Percentiles rank a stretch among this genome's conserved stretches.
These are phyloP conservation scores for Oligia fasciuncula DNA, from an alignment of 2,888 invertebrate species.

Conservation along the genomic window DNA sequence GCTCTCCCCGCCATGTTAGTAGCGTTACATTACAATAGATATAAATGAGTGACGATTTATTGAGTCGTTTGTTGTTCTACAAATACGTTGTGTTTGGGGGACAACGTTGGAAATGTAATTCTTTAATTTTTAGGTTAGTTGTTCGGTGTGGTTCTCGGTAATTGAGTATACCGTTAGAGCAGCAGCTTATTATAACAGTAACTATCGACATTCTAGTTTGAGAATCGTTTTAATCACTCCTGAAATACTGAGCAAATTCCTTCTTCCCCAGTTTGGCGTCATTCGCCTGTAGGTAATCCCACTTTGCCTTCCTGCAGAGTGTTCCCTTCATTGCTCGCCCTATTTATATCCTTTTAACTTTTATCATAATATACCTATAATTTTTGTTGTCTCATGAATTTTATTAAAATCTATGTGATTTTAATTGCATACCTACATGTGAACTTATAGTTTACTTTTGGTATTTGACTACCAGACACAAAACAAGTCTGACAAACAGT, in stretches of 20 bases:
- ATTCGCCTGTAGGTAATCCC: too few relatives aligned
- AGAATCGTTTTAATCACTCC: background rate
- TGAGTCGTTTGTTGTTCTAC: slow-evolving; percentile 51
- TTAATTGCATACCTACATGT: background rate
- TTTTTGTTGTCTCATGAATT: background rate
- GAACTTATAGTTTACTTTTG: background rate
- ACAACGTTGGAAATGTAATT: slow-evolving; percentile 23
- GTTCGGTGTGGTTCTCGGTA: background rate
- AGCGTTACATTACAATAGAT: slow-evolving; percentile 60
- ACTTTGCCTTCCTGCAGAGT: background rate
- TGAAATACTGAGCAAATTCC: background rate
- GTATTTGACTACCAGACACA: background rate
- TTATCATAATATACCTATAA: background rate
- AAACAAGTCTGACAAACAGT: background rate
- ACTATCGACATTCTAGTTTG: background rate
- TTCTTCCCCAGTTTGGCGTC: background rate
- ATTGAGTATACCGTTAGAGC: background rate
- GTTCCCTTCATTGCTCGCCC: background rate
- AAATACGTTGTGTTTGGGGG: slow-evolving; percentile 41
- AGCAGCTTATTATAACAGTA: background rate
- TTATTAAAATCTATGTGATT: background rate
- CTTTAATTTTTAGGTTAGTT: slow-evolving; percentile 19
- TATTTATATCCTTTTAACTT: background rate
- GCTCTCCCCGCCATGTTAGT: slow-evolving; percentile 44
- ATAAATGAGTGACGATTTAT: slow-evolving; percentile 66